Conservation (phyloP, 1,140 invertebrate genomes). For the Helicoverpa zea region DNA sequence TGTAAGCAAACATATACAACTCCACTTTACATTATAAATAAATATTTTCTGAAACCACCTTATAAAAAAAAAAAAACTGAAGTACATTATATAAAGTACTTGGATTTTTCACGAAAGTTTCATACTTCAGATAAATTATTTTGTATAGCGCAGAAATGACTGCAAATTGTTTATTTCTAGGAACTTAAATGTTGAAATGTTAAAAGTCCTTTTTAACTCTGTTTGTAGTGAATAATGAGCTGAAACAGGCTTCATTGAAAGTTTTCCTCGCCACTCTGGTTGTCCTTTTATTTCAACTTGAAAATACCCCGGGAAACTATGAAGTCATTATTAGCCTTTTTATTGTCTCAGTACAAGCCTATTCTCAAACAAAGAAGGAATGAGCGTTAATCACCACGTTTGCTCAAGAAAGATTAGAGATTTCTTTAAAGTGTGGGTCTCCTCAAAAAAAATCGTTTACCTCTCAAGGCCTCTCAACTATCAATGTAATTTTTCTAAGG, state of each 20-base stretch:
- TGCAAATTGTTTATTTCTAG: background rate
- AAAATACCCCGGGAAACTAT: background rate
- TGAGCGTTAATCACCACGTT: no score
- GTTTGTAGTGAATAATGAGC: conserved; percentile 8
- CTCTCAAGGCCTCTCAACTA: no score
- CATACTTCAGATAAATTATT: conserved; percentile 1
- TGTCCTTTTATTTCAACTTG: conserved; percentile 24
- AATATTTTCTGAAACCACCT: conserved; percentile 30
- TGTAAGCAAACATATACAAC: conserved; percentile 15
- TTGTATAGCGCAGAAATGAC: background rate
- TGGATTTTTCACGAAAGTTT: background rate
- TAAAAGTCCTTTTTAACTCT: background rate
- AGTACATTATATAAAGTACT: conserved; percentile 15
- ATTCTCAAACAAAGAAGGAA: no score
- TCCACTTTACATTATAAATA: background rate
- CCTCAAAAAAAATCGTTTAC: no score
- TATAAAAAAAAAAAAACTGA: background rate
- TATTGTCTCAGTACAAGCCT: no score
- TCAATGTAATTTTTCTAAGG: no score
- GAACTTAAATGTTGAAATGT: conserved; percentile 5
- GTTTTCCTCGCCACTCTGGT: background rate
- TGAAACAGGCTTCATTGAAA: background rate
- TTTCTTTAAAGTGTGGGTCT: no score
- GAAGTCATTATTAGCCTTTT: no score
- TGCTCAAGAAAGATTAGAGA: no score